Evolutionary conservation across 2,113 vertebrate genomes (phyloP).

Genomic region (Oriolus oriolus): DNA sequence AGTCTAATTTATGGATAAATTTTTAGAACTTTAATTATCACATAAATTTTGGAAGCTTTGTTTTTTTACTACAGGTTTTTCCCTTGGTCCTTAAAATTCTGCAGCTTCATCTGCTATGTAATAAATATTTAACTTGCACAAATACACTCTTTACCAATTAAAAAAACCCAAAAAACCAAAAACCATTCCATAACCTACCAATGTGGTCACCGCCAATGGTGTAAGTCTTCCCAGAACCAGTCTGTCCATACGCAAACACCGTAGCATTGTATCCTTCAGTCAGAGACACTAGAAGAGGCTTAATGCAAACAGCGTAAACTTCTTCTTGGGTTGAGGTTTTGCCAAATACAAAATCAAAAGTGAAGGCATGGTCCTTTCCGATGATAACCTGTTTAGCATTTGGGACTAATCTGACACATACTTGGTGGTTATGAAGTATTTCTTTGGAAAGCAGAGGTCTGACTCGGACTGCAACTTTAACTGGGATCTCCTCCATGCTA

Average conservation of each 20-base stretch:
- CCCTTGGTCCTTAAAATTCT: not conserved
- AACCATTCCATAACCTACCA: slow-evolving; percentile 70
- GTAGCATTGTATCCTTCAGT: slow-evolving; percentile 87
- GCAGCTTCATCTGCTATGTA: not conserved
- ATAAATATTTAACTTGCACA: not conserved
- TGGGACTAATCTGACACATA: slow-evolving; percentile 80
- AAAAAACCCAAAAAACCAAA: not conserved
- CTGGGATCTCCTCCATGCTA: slow-evolving; percentile 80
- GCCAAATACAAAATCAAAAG: slow-evolving; percentile 88
- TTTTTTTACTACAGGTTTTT: not conserved
- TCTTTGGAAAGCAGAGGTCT: slow-evolving; percentile 87
- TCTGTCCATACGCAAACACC: slow-evolving; percentile 91
- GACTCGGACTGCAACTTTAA: slow-evolving; percentile 87
- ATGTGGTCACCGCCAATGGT: slow-evolving; percentile 80
- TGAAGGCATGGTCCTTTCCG: slow-evolving; percentile 80
- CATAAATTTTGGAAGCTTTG: not conserved
- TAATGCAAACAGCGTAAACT: slow-evolving; percentile 83
- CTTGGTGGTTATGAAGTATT: slow-evolving; percentile 80
- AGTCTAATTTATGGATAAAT: not conserved
- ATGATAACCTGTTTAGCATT: slow-evolving; percentile 80
- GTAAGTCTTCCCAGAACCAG: slow-evolving; percentile 91
- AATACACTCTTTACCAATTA: not conserved
- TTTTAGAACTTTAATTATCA: not conserved
- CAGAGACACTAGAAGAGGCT: slow-evolving; percentile 79
- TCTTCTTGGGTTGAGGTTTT: slow-evolving; percentile 81